These are phyloP conservation scores for Drosophila hamatofila DNA, from an alignment of 2,888 invertebrate species.

Conservation along the genomic window DNA sequence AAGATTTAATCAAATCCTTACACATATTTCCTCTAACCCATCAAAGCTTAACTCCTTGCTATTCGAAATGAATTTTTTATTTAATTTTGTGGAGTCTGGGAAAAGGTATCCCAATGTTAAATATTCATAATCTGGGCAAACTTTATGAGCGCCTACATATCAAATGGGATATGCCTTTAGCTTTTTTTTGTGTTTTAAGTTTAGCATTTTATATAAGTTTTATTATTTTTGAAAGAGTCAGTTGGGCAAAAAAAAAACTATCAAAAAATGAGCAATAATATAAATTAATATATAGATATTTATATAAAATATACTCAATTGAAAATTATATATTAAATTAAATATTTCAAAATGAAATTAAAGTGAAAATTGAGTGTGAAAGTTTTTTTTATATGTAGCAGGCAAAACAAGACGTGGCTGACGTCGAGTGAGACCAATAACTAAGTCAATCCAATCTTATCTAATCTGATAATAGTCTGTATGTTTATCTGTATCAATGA, in stretches of 20 bases:
- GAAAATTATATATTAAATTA: too few species aligned
- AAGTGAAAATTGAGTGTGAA: too few species aligned
- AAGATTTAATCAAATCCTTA: neutral
- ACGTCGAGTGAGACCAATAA: neutral
- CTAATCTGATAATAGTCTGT: neutral
- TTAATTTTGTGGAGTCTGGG: neutral
- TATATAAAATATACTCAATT: too few species aligned
- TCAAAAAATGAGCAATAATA: neutral
- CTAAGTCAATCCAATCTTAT: neutral
- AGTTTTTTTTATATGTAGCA: too few species aligned
- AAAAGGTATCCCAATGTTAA: neutral
- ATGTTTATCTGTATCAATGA: neutral
- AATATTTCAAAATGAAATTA: too few species aligned
- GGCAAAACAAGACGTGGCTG: neutral
- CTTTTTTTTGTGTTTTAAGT: neutral
- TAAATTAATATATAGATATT: neutral
- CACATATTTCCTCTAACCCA: neutral
- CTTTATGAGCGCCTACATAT: slow-evolving; percentile 3
- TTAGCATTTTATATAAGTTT: neutral
- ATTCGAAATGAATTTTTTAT: neutral
- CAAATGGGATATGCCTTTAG: neutral
- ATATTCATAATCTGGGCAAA: slow-evolving; percentile 9
- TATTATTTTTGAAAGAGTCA: neutral
- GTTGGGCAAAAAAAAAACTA: neutral
- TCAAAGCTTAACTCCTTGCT: neutral